phyloP scores from a whole-genome alignment of 2,113 vertebrate genomes.

The Todiramphus saurophagus region DNA sequence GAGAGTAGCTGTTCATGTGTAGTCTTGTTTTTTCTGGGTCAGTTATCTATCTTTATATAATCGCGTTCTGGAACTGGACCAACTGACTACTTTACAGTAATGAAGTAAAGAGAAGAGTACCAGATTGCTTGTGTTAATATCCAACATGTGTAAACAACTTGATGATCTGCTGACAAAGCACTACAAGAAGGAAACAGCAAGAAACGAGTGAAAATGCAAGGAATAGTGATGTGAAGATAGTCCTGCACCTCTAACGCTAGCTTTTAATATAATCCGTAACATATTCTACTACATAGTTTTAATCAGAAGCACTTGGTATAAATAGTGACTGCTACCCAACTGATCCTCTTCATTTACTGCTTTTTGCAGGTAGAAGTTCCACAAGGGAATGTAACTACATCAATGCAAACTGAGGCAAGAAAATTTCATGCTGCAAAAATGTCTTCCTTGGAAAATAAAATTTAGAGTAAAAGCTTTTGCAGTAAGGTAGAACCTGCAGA shows the following conservation, averaged over 20 bases:
- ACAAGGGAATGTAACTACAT: neutral
- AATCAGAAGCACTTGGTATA: neutral
- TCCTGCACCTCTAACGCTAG: neutral
- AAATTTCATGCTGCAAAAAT: neutral
- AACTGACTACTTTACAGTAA: slow-evolving; percentile 16
- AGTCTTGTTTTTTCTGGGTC: neutral
- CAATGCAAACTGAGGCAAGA: neutral
- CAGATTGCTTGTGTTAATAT: slow-evolving; percentile 8
- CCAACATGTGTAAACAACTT: neutral
- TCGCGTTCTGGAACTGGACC: neutral
- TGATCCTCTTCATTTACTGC: neutral
- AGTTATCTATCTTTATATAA: neutral
- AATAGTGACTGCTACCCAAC: neutral
- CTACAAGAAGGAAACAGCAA: neutral
- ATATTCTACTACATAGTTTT: neutral
- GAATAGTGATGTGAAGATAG: neutral
- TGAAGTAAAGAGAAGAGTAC: slow-evolving; percentile 12
- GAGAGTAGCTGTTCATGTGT: neutral
- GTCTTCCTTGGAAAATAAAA: neutral
- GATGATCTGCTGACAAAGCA: slow-evolving; percentile 24
- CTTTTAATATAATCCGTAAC: neutral
- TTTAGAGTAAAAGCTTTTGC: neutral
- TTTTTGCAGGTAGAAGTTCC: neutral
- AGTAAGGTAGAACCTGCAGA: neutral
- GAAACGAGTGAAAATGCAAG: neutral